Evolutionary conservation across 1,140 invertebrate genomes (phyloP).

Genomic region (Bombus cullumanus): DNA sequence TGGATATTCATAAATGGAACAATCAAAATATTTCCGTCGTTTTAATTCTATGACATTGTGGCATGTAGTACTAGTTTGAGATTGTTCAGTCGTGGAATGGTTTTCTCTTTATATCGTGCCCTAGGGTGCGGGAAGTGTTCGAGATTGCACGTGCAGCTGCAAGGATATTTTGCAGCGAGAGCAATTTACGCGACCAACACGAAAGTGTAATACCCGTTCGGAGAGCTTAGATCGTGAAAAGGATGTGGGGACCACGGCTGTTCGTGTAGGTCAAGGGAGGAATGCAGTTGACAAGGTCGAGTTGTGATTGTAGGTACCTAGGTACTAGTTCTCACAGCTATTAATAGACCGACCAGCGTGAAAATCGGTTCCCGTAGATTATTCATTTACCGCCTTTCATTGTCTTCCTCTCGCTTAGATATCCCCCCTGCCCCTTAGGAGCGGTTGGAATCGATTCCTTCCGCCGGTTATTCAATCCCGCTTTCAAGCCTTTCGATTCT

Average conservation of each 20-base stretch:
- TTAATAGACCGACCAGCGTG: conserved; percentile 59
- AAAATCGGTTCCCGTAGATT: conserved; percentile 49
- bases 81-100: conserved; percentile 4
- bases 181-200: conserved; percentile 36
- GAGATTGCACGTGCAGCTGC: conserved; percentile 30
- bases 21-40: no score
- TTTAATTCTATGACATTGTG: neutral
- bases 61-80: neutral
- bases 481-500: neutral
- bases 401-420: neutral
- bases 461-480: neutral
- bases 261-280: conserved; percentile 77
- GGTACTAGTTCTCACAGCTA: conserved; percentile 60
- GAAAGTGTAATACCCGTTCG: conserved; percentile 50
- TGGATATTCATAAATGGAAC: no score
- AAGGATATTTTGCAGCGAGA: conserved; percentile 17
- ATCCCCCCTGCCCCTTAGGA: neutral
- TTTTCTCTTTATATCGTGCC: conserved; percentile 2
- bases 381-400: conserved; percentile 35
- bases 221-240: conserved; percentile 55
- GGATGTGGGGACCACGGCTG: conserved; percentile 59
- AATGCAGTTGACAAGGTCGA: conserved; percentile 77
- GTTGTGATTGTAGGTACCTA: conserved; percentile 60
- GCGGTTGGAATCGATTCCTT: neutral
- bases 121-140: conserved; percentile 8